A percentile compares a stretch with the other conserved stretches of the same genome.
phyloP scores from a whole-genome alignment of 2,797 vertebrate genomes.

The Apogon talboti region DNA sequence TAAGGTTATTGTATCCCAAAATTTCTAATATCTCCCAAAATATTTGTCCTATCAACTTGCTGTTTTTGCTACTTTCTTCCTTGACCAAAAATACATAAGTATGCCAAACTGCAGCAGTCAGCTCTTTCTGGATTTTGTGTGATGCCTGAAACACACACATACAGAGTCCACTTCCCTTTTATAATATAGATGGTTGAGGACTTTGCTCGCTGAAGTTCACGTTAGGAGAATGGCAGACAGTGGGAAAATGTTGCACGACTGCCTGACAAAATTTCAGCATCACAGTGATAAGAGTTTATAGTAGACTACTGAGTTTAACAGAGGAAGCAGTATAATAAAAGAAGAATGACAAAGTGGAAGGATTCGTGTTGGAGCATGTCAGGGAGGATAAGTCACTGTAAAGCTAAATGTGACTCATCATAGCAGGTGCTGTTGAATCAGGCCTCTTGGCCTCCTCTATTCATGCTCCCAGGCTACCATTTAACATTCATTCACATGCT shows the following conservation, averaged over 20 bases:
- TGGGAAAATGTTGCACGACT: slow-evolving; percentile 2
- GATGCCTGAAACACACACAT: too few species aligned
- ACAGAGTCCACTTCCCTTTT: too few species aligned
- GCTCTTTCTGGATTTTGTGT: too few species aligned
- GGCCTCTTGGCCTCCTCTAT: slow-evolving; percentile 25
- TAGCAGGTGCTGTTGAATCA: slow-evolving; percentile 52
- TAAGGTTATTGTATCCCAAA: too few species aligned
- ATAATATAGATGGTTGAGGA: not conserved
- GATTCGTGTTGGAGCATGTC: slow-evolving; percentile 40
- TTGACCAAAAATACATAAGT: too few species aligned
- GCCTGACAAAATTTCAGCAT: slow-evolving; percentile 2
- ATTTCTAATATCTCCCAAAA: too few species aligned
- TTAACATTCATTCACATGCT: slow-evolving; percentile 42
- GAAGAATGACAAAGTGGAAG: slow-evolving; percentile 29
- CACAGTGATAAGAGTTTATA: not conserved
- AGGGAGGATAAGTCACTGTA: slow-evolving; percentile 32
- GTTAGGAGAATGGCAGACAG: not conserved
- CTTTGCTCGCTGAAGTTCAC: slow-evolving; percentile 1
- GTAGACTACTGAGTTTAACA: slow-evolving; percentile 14
- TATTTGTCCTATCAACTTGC: too few species aligned
- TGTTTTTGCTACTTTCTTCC: too few species aligned
- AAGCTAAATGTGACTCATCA: slow-evolving; percentile 59
- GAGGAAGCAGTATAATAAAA: slow-evolving; percentile 28
- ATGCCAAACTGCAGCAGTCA: too few species aligned
- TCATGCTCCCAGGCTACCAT: slow-evolving; percentile 22